These are phyloP conservation scores for Gobio occitaniae DNA, from an alignment of 2,797 vertebrate species.

Conservation along the genomic window DNA sequence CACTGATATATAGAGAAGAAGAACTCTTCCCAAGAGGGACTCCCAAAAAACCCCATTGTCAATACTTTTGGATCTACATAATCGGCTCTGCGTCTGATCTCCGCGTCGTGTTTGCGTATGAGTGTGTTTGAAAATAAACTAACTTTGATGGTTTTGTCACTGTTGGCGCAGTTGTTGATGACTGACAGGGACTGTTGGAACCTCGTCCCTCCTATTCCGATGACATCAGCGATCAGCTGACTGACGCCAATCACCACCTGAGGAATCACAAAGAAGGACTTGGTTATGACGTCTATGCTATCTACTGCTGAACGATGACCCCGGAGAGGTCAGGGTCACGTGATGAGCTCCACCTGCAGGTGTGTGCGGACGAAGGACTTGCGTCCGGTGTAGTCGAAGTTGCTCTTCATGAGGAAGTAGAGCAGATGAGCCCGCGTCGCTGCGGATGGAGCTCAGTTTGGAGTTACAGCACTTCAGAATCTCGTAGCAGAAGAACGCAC, in stretches of 20 bases:
- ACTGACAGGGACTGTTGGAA: slow-evolving; percentile 98
- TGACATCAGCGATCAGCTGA: slow-evolving; percentile 97
- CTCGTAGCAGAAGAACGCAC: slow-evolving; percentile 95
- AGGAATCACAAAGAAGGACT: slow-evolving; percentile 15
- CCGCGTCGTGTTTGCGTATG: not conserved
- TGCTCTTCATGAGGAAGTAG: slow-evolving; percentile 98
- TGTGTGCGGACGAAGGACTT: slow-evolving; percentile 97
- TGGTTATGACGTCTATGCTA: not conserved
- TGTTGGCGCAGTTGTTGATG: slow-evolving; percentile 99
- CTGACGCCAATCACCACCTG: slow-evolving; percentile 99
- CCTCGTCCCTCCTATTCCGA: slow-evolving; percentile 95
- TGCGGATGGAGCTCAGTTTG: slow-evolving; percentile 94
- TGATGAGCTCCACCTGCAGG: slow-evolving; percentile 76
- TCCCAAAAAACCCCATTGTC: not conserved
- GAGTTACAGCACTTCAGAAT: slow-evolving; percentile 97
- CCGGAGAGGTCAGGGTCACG: not conserved
- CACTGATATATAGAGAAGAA: no score
- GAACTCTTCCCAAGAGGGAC: no score
- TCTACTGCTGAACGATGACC: not conserved
- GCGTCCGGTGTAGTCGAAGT: slow-evolving; percentile 97
- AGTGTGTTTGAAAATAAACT: slow-evolving; percentile 43
- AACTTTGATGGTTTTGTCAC: slow-evolving; percentile 94
- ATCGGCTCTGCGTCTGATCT: not conserved
- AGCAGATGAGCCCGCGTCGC: slow-evolving; percentile 94
- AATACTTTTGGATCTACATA: not conserved